Evolutionary conservation across 2,797 vertebrate genomes (phyloP).

Genomic region (Delichon dasypus): DNA sequence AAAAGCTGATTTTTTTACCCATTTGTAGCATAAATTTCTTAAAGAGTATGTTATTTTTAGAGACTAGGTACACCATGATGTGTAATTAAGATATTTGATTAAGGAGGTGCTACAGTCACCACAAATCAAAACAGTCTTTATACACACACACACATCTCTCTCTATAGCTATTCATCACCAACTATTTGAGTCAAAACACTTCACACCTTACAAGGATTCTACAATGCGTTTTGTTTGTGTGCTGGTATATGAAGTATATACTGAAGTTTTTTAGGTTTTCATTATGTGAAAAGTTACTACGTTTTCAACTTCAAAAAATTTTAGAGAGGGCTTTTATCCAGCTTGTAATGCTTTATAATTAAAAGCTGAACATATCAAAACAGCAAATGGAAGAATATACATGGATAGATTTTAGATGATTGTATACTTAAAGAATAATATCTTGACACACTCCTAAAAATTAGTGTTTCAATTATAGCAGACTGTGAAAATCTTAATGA

Average conservation of each 20-base stretch:
- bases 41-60: not conserved
- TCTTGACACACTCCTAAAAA: not conserved
- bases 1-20: not conserved
- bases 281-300: not conserved
- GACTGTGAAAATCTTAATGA: not conserved
- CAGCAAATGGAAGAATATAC: not conserved
- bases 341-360: not conserved
- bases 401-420: not conserved
- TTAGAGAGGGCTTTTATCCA: not conserved
- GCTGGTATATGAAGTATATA: not conserved
- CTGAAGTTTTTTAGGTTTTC: not conserved
- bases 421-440: not conserved
- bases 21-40: not conserved
- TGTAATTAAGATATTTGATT: not conserved
- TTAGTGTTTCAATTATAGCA: not conserved
- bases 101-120: not conserved
- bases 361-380: not conserved
- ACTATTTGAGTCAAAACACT: conserved; percentile 4
- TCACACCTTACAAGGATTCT: not conserved
- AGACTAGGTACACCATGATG: not conserved
- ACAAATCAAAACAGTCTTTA: not conserved
- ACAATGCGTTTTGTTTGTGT: not conserved
- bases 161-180: not conserved
- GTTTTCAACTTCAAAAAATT: not conserved
- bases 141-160: not conserved